Percentiles rank a stretch among this genome's conserved stretches.
Evolutionary conservation across 2,888 invertebrate species (phyloP).

Genomic region (Ectemnius cavifrons): DNA sequence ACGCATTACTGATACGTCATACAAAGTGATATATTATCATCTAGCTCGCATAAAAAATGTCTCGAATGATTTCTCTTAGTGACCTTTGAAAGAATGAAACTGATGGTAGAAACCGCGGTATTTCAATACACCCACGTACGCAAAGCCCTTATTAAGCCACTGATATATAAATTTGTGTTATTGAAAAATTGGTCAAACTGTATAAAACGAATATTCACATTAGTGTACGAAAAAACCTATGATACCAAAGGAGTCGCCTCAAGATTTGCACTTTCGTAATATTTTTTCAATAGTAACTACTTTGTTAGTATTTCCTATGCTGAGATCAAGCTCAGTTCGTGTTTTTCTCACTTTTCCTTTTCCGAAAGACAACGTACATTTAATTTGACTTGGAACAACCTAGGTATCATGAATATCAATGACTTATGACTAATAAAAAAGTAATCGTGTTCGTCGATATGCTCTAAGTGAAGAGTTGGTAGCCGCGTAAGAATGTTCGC

Average conservation of each 20-base stretch:
- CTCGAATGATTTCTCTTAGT: not conserved
- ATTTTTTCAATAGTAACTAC: conserved; percentile 8
- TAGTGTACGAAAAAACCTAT: conserved; percentile 25
- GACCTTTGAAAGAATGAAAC: conserved; percentile 2
- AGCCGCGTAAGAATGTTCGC: conserved; percentile 26
- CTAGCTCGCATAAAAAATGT: conserved; percentile 5
- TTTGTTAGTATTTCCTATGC: too few species aligned
- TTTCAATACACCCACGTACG: conserved; percentile 11
- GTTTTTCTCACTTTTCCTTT: not conserved
- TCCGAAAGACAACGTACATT: conserved; percentile 21
- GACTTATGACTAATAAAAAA: conserved; percentile 24
- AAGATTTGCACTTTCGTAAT: conserved; percentile 22
- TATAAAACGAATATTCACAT: conserved; percentile 38
- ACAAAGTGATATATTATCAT: conserved; percentile 43
- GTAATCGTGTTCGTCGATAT: conserved; percentile 46
- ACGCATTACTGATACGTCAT: conserved; percentile 39
- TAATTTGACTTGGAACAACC: conserved; percentile 16
- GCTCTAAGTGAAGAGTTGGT: conserved; percentile 38
- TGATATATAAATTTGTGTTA: conserved; percentile 53
- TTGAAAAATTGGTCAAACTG: conserved; percentile 65
- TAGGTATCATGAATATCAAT: conserved; percentile 19
- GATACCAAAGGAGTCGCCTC: conserved; percentile 19
- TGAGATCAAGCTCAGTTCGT: not conserved
- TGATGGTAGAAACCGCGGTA: conserved; percentile 12
- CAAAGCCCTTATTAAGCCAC: conserved; percentile 32